Percentiles rank a stretch among this genome's conserved stretches.
These are phyloP conservation scores for Nebria brevicollis DNA, from an alignment of 2,888 invertebrate species.

Conservation along the genomic window DNA sequence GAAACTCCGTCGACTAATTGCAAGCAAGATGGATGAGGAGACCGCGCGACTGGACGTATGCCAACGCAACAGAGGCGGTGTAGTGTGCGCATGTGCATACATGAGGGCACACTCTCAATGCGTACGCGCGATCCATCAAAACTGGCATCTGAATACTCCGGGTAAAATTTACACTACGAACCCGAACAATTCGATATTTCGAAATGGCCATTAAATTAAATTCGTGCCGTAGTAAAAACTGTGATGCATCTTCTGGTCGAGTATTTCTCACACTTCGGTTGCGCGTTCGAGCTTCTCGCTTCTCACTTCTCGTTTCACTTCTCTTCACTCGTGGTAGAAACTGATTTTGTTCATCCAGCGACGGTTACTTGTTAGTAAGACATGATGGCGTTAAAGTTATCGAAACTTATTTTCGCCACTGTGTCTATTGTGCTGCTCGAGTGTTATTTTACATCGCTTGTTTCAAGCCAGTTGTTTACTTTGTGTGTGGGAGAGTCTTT, in stretches of 20 bases:
- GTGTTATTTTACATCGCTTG: slow-evolving; percentile 56
- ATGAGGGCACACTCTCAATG: slow-evolving; percentile 7
- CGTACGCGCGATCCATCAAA: slow-evolving; percentile 36
- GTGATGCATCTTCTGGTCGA: slow-evolving; percentile 23
- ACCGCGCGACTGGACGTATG: slow-evolving; percentile 10
- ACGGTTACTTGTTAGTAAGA: slow-evolving; percentile 11
- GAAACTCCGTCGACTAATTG: slow-evolving; percentile 42
- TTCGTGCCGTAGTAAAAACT: slow-evolving; percentile 30
- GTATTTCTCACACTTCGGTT: slow-evolving; percentile 28
- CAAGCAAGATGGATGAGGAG: slow-evolving; percentile 41
- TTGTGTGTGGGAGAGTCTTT: slow-evolving; percentile 58
- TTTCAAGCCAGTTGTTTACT: slow-evolving; percentile 58
- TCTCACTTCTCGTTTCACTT: too few species aligned
- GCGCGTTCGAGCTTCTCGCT: slow-evolving; percentile 16
- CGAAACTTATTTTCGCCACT: slow-evolving; percentile 43
- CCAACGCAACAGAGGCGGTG: background rate
- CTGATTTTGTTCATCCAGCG: slow-evolving; percentile 7
- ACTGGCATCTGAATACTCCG: slow-evolving; percentile 15
- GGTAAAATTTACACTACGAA: slow-evolving; percentile 16
- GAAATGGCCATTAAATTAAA: slow-evolving; percentile 29
- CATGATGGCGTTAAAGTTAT: slow-evolving; percentile 16
- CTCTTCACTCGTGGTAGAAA: background rate
- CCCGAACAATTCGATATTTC: slow-evolving; percentile 37
- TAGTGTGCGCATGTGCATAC: background rate
- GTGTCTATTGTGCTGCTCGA: slow-evolving; percentile 49